Evolutionary conservation across 2,113 vertebrate genomes (phyloP).

Genomic region (Sebastes fasciatus): DNA sequence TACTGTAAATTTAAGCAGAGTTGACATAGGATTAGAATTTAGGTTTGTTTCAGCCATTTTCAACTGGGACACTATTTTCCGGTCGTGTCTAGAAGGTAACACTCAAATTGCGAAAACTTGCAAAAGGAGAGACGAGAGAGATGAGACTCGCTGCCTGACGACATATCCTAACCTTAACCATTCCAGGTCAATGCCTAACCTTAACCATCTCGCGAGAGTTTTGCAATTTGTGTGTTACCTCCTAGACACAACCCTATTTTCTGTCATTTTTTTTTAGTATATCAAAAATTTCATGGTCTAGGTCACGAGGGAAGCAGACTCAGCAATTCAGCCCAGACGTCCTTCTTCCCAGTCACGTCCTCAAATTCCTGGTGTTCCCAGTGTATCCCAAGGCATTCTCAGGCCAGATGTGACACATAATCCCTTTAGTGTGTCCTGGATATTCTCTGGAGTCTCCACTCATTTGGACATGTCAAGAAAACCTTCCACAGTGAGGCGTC

Average conservation of each 20-base stretch:
- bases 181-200: too few species aligned
- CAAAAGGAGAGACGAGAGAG: too few species aligned
- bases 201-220: too few species aligned
- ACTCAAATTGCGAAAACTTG: too few species aligned
- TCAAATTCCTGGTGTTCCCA: conserved; percentile 15
- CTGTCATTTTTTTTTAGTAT: not conserved
- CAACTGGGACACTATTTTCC: not conserved
- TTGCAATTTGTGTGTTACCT: too few species aligned
- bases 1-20: not conserved
- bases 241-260: too few species aligned
- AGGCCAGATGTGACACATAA: conserved; percentile 22
- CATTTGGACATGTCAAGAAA: conserved; percentile 11
- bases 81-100: too few species aligned
- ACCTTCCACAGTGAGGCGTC: not conserved
- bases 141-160: too few species aligned
- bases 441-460: not conserved
- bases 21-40: not conserved
- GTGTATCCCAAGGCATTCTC: conserved; percentile 9
- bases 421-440: conserved; percentile 3
- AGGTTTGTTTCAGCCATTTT: not conserved
- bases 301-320: not conserved
- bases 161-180: too few species aligned
- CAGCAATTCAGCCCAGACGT: not conserved
- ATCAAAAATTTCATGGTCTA: conserved; percentile 4
- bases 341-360: conserved; percentile 19